Evolutionary conservation across 2,113 vertebrate genomes (phyloP), one percentile per base, ranked within the genome.

Genomic region (Mastomys coucha): DNA sequence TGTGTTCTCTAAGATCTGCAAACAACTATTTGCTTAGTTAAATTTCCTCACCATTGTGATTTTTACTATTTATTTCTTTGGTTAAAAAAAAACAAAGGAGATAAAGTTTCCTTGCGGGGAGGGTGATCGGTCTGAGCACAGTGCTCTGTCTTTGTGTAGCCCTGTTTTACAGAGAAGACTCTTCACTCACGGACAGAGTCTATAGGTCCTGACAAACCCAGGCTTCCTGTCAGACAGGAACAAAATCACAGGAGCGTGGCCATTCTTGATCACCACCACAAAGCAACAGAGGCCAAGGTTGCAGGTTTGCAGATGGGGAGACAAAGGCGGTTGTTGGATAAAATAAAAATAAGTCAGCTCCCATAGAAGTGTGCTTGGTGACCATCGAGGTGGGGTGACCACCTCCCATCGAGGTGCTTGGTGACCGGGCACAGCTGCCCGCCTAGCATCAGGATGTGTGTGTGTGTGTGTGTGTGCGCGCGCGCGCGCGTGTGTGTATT

Each of bases 261-360:
- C 22, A 1, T 49, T 11, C 45, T 51, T 10, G 20, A 1, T 20
- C 0, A 0, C 1, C 2, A 2, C 2, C 2, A 3, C 5, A 19
- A 0, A 2, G 5, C 0, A 0, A n/a, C 7, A 7, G 53, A 69
- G 84, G n/a, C 20, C 31, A 5, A 72, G 33, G 26, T 3, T 10
- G 45, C 0, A 28, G n/a, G 42, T 63, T 45, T 65, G n/a, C 58
- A 72, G 16, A 2, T 10, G 3, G 36, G 49, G n/a, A 85, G 42
- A 16, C 20, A 31, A 26, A 70, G 39, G 33, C 73, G 7, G n/a
- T 58, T 16, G 39, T n/a, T 19, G n/a, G 49, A 45, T 39, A 17
- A n/a, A 45, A 11, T 5, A 31, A 73, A 9, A 45, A 56, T 8
- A 53, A n/a, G 13, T 58, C 10, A 17, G 17, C 1, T 1, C 31